Percentiles rank a stretch among this genome's conserved stretches.
phyloP scores from a whole-genome alignment of 2,113 vertebrate species.

The Ptyas mucosa region DNA sequence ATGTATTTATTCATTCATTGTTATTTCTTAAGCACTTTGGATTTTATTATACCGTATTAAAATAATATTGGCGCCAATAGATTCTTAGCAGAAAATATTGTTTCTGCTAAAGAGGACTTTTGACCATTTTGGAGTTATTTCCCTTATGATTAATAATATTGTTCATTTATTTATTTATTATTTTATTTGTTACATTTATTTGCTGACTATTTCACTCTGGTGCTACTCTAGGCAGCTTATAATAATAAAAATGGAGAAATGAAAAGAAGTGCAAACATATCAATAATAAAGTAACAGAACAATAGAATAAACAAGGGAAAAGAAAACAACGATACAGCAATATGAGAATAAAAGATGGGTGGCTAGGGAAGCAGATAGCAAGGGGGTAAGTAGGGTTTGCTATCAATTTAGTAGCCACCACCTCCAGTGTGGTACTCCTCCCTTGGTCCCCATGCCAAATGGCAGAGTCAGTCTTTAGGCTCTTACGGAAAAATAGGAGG shows the following conservation, averaged over 20 bases:
- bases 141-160: background rate
- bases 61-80: background rate
- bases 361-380: background rate
- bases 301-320: background rate
- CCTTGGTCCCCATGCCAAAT: background rate
- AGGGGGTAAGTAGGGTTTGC: background rate
- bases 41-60: background rate
- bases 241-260: background rate
- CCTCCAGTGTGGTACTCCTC: background rate
- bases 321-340: background rate
- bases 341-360: background rate
- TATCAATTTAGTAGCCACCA: background rate
- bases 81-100: background rate
- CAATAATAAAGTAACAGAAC: background rate
- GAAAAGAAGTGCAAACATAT: background rate
- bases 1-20: background rate
- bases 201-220: background rate
- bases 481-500: background rate
- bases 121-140: background rate
- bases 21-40: background rate
- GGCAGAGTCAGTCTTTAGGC: background rate
- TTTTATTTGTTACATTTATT: background rate
- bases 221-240: background rate
- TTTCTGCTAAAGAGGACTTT: background rate
- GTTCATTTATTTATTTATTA: background rate